Base-by-base conservation (phyloP, 2,113 vertebrate species). In the Casuarius casuarius region DNA sequence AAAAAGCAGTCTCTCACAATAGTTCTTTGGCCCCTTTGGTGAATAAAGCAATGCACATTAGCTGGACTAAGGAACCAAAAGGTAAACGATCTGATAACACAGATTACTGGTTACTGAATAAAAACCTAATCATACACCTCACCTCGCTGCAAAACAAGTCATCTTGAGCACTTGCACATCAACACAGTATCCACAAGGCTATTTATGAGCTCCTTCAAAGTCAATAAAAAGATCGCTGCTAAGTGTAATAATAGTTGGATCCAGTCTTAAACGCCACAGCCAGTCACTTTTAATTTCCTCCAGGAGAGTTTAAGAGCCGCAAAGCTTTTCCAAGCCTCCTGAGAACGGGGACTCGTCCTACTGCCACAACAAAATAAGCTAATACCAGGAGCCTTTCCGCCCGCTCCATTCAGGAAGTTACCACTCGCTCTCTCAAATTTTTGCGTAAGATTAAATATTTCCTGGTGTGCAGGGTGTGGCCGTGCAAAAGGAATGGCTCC, bases 201-300 rank as follows among this genome's bases (percentile, higher is more conserved):
- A 0, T 70, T 71, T 31, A 17, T 1, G 2, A 66, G 33, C 6
- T 25, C 48, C 87, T 83, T 52, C 44, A 76, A 75, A 82, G 38
- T 38, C 66, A 71, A 25, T 6, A 72, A 48, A 56, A 78, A 46
- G 21, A 29, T 31, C 19, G 5, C 38, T 54, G 12, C 18, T 61
- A 38, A 40, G 19, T 0, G 0, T n/a, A 56, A 2, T 1, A 22
- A 23, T 31, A 81, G 38, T 2, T 79, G 17, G 33, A 72, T 42
- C 33, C 29, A 3, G 10, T 33, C 67, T 59, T 46, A 79, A 94
- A 73, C 25, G 22, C 79, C 29, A 33, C 11, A 15, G 12, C 33
- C 46, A 46, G n/a, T 7, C 67, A 61, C 31, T 62, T 63, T 12
- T 28, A 6, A 15, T 61, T 82, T 87, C 76, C 73, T 72, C 31